phyloP scores from a whole-genome alignment of 2,888 invertebrate species.

The Volucella inflata region DNA sequence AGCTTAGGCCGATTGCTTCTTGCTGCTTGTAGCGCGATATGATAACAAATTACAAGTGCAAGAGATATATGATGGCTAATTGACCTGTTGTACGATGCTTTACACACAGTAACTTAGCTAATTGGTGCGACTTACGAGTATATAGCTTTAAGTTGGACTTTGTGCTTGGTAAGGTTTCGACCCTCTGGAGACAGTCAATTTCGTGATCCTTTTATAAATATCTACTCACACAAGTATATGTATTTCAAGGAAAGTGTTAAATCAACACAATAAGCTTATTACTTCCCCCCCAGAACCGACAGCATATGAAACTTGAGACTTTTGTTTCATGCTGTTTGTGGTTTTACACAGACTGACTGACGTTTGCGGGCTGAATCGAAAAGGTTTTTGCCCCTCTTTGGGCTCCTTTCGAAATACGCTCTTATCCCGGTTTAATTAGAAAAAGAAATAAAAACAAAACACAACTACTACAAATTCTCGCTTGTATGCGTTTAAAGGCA shows the following conservation, averaged over 20 bases:
- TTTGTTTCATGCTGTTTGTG: conserved; percentile 63
- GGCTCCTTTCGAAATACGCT: conserved; percentile 41
- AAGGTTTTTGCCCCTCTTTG: conserved; percentile 19
- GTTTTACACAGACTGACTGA: conserved; percentile 40
- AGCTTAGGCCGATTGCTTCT: conserved; percentile 29
- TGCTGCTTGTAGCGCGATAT: conserved; percentile 15
- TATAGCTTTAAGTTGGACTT: conserved; percentile 42
- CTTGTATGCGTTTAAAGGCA: neutral
- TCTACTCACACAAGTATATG: neutral
- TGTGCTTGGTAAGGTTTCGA: neutral
- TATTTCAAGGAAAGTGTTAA: conserved; percentile 68
- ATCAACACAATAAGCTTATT: conserved; percentile 75
- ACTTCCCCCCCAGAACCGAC: conserved; percentile 36
- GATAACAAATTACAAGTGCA: conserved; percentile 67
- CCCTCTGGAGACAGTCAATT: neutral
- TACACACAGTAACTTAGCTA: conserved; percentile 63
- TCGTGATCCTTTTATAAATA: conserved; percentile 36
- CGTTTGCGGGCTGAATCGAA: conserved; percentile 10
- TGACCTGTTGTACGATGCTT: conserved; percentile 66
- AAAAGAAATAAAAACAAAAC: conserved; percentile 56
- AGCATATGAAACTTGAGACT: conserved; percentile 64
- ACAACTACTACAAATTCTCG: conserved; percentile 22
- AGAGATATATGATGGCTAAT: conserved; percentile 71
- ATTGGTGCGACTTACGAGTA: conserved; percentile 62
- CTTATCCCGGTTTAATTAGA: conserved; percentile 68